Base-by-base conservation (phyloP, 2,888 invertebrate genomes). In the Phoronis australis region DNA sequence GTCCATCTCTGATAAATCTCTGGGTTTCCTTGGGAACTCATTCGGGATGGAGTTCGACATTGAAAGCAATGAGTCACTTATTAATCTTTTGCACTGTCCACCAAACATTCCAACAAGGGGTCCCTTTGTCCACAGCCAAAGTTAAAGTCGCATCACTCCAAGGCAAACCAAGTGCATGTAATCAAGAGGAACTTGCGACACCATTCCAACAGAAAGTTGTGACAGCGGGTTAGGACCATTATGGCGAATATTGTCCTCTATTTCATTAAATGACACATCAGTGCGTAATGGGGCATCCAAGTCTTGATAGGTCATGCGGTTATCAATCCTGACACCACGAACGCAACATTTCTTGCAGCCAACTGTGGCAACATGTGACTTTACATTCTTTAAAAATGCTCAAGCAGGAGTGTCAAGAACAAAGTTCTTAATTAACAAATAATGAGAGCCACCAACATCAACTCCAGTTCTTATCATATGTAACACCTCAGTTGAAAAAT, bases 151-250 rank as follows among this genome's bases (percentile, higher is more conserved):
- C 39, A 64, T 57, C 12, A 68, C 63, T 6, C 68, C 69, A 23
- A 71, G 52, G 39, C 62, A 69, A 6, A 66, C 52, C 6, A 68
- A 45, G 44, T 73, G 73, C 69, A 71, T 62, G 48, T 64, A 63
- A 20, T 71, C 64, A 20, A 63, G 27, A 5, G 66, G 65, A 47
- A 73, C 56, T 46, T 60, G 45, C 9, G 55, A 50, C 12, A 69
- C 57, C 51, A 67, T 51, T 25, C 56, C 61, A 42, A 71, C 37
- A 22, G 53, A 43, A 15, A 52, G 24, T 18, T 20, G 20, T 20
- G 4, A 15, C 26, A 58, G 47, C 22, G 59, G 55, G 27, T 59
- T 47, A 15, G 47, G 31, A 15, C 46, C 51, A 21, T 51, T 44
- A 43, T 65, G 64, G 31, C 57, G 59, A 27, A 56, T 57, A 23